A percentile compares a stretch with the other conserved stretches of the same genome.
Evolutionary conservation across 2,113 vertebrate genomes (phyloP).

Genomic region (Trogon surrucura): DNA sequence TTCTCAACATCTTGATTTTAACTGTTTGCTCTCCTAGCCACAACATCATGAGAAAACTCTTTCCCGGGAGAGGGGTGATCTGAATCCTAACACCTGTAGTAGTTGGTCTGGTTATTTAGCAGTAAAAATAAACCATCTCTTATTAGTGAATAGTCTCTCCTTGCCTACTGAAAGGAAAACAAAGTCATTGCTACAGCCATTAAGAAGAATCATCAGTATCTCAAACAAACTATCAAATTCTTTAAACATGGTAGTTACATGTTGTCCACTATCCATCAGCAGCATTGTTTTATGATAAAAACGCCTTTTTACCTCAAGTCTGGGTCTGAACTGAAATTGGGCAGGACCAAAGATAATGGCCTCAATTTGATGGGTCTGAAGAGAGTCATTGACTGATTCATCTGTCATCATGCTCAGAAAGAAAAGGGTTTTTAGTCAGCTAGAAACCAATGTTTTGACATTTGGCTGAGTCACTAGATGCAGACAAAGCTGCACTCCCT

Average conservation of each 20-base stretch:
- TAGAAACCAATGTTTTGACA: neutral
- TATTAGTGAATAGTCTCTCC: neutral
- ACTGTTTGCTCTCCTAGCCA: neutral
- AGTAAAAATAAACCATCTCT: neutral
- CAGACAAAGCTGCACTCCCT: neutral
- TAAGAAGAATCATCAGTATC: neutral
- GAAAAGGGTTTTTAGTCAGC: neutral
- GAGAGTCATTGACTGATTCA: neutral
- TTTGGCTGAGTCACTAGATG: neutral
- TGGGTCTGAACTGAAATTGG: neutral
- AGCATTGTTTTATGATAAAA: neutral
- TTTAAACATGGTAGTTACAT: neutral
- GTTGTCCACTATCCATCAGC: neutral
- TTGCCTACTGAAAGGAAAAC: neutral
- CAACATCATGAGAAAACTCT: neutral
- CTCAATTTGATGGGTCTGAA: neutral
- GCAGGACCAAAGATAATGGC: neutral
- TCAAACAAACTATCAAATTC: neutral
- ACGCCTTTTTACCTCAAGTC: neutral
- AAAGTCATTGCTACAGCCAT: neutral
- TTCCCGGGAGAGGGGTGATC: neutral
- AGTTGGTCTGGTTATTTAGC: neutral
- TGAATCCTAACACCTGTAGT: neutral
- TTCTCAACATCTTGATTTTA: constrained; percentile 10
- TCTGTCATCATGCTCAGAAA: neutral